phyloP scores from a whole-genome alignment of 2,113 vertebrate genomes.

The Pterophyllum scalare region DNA sequence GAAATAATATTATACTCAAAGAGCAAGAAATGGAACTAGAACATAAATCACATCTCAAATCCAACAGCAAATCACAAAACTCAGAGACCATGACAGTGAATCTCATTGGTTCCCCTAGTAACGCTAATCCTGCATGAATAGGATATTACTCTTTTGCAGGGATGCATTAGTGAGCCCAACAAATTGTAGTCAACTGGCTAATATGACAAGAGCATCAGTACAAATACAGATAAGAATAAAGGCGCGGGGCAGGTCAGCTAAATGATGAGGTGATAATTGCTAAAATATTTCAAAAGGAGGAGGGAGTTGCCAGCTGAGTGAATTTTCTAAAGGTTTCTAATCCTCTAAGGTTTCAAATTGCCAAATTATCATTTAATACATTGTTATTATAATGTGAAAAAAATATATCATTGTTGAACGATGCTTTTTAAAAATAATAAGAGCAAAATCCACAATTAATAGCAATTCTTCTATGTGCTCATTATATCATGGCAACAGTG shows the following conservation, averaged over 20 bases:
- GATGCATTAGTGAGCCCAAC: not conserved
- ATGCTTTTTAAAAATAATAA: not conserved
- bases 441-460: not conserved
- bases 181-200: not conserved
- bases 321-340: not conserved
- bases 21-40: no score
- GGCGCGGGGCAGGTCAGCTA: not conserved
- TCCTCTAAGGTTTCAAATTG: not conserved
- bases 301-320: not conserved
- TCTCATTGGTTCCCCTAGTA: not conserved
- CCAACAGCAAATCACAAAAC: no score
- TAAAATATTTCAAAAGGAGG: slow-evolving; percentile 4
- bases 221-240: not conserved
- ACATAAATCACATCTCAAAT: no score
- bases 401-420: not conserved
- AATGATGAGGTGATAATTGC: not conserved
- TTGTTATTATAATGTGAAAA: not conserved
- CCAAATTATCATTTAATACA: not conserved
- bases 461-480: not conserved
- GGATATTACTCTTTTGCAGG: not conserved
- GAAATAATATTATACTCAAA: no score
- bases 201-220: not conserved
- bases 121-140: not conserved
- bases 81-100: not conserved
- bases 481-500: not conserved